Base-by-base conservation (phyloP, 2,888 invertebrate genomes). In the Acanthosepion lycidas region DNA sequence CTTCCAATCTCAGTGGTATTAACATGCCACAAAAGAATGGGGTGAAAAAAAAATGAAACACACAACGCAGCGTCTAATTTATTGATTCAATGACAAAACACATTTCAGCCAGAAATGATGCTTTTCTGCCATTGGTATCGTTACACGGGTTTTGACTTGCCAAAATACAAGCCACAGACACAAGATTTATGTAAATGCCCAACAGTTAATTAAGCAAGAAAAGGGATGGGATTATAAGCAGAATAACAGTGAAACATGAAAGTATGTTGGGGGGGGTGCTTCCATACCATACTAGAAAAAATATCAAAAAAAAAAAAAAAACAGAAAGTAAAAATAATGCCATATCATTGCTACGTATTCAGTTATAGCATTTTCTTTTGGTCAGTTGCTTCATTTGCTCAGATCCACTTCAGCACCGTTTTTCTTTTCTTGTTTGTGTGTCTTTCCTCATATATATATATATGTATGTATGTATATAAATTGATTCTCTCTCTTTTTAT, bases 161-260 rank as follows among this genome's bases (percentile, higher is more conserved):
- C 78, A 78, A 78, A 78, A 78, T n/a, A 78, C 15, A 15, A 78
- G 8, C 78, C 78, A 5, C n/a, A 78, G 9, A 9, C 15, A 78
- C 78, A 78, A 78, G 78, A 78, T 78, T 78, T 78, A 78, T 78
- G 78, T n/a, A 78, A 78, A 78, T 78, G 78, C 78, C 78, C n/a
- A 12, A 33, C n/a, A 78, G 78, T 78, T 78, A 78, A 78, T 78
- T 78, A n/a, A 78, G 15, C 78, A n/a, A 78, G 15, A 78, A 78
- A 12, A n/a, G n/a, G n/a, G n/a, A 78, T 78, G 78, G n/a, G 78
- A n/a, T n/a, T 78, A 78, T n/a, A 78, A 78, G 78, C 33, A n/a
- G 78, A 12, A 78, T n/a, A 12, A 23, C 23, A 20, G 20, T 20
- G 59, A 59, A 59, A 59, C n/a, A 78, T 33, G 9, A n/a, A 78